phyloP scores from a whole-genome alignment of 2,888 invertebrate genomes.

The Teleogryllus oceanicus region DNA sequence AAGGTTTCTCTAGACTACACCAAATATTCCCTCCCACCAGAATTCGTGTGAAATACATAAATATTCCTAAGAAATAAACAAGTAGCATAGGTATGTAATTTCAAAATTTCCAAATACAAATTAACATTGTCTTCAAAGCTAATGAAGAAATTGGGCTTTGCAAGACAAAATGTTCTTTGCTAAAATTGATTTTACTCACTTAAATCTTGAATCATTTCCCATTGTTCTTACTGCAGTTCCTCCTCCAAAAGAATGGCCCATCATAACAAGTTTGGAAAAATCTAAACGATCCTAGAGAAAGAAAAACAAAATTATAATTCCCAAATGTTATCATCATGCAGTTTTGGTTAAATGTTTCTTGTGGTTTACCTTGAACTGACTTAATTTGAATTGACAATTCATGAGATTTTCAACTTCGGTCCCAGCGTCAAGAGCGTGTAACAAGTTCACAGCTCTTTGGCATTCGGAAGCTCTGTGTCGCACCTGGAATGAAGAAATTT shows the following conservation, averaged over 20 bases:
- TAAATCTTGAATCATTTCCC: slow-evolving; percentile 52
- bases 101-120: too few species aligned
- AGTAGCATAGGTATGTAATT: too few species aligned
- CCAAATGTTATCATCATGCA: too few species aligned
- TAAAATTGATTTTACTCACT: slow-evolving; percentile 21
- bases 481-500: slow-evolving; percentile 45
- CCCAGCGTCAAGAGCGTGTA: slow-evolving; percentile 53
- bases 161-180: too few species aligned
- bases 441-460: slow-evolving; percentile 50
- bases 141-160: too few species aligned
- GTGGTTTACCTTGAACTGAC: slow-evolving; percentile 45
- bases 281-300: slow-evolving; percentile 49
- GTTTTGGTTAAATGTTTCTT: background rate
- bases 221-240: slow-evolving; percentile 57
- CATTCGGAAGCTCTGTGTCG: slow-evolving; percentile 53
- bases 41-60: background rate
- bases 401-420: slow-evolving; percentile 50
- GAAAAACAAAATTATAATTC: background rate
- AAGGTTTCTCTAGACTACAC: too few species aligned
- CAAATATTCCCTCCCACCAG: too few species aligned
- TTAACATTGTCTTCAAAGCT: too few species aligned
- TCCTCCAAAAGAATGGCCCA: slow-evolving; percentile 66
- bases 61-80: too few species aligned
- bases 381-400: slow-evolving; percentile 45
- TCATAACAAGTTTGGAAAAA: slow-evolving; percentile 49